Evolutionary conservation across 2,888 invertebrate species (phyloP).

Genomic region (Carpatolechia fugitivella): DNA sequence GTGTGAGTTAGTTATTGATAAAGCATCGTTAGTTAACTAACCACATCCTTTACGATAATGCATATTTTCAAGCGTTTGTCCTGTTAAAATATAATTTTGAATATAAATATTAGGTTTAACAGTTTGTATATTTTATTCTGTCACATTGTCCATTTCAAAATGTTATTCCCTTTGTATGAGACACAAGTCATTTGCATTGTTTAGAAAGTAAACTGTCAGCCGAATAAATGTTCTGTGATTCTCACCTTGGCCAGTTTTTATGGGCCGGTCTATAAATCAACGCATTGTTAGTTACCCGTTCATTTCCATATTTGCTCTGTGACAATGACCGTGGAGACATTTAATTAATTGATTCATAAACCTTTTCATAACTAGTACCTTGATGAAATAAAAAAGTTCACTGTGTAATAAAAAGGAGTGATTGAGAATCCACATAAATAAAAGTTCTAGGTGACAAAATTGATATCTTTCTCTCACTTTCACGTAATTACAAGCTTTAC

Average conservation of each 20-base stretch:
- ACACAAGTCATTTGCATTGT: constrained; percentile 36
- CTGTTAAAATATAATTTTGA: background rate
- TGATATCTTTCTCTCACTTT: background rate
- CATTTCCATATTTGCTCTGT: constrained; percentile 74
- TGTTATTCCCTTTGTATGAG: constrained; percentile 1
- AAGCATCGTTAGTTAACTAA: constrained; percentile 21
- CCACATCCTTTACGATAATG: constrained; percentile 38
- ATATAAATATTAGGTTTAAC: background rate
- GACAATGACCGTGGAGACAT: constrained; percentile 76
- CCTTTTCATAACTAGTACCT: constrained; percentile 55
- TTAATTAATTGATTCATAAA: constrained; percentile 79
- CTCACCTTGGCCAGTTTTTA: constrained; percentile 66
- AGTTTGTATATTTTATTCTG: background rate
- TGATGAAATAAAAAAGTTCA: constrained; percentile 54
- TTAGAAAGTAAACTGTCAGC: constrained; percentile 36
- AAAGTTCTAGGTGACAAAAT: background rate
- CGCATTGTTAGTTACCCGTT: constrained; percentile 62
- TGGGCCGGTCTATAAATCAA: constrained; percentile 65
- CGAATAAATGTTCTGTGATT: constrained; percentile 49
- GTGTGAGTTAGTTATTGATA: constrained; percentile 19
- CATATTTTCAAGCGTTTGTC: background rate
- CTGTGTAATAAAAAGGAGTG: constrained; percentile 43
- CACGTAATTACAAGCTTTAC: background rate
- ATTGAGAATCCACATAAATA: background rate
- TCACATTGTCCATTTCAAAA: background rate